Evolutionary conservation across 2,888 invertebrate genomes (phyloP), one percentile per base, ranked within the genome.

Genomic region (Drosophila niveifrons): DNA sequence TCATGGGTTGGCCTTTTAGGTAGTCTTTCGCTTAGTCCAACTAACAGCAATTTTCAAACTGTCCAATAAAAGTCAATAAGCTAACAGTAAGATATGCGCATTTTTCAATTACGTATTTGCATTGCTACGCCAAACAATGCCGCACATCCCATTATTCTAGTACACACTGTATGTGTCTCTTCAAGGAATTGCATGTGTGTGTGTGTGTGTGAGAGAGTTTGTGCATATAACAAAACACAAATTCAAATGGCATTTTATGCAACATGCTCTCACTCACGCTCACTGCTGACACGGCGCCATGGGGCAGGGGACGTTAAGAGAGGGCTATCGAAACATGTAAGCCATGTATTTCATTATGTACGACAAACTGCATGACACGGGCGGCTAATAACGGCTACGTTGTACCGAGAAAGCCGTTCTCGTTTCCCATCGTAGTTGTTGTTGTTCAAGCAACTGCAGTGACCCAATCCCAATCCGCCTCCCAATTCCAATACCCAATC

Each of bases 31-130:
- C 41, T 17, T 13, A 10, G 39, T 29, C 15, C 15, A 29, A 58
- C 18, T 53, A 23, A 11, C 28, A 44, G 28, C 75, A 39, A 43
- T 52, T 72, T 55, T 63, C 66, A 28, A 81, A 63, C 78, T 89
- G 85, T 89, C 89, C 80, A 85, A 85, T 85, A 89, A 74, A 85
- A 75, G 89, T 89, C 85, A 85, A 85, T 83, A 83, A 80, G 86
- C 71, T 63, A 71, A 55, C 55, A 75, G 66, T 75, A 79, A 85
- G 83, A 78, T 78, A 75, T 88, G 83, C 75, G 80, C 72, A 86
- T 80, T 88, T 83, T 83, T 82, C 83, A 83, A 83, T 83, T 83
- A 88, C 83, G 77, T 73, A 83, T 80, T 80, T 78, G 70, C 55
- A 72, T 69, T 63, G 64, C 61, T 53, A 68, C 55, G 61, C 50